Conservation (phyloP, 2,888 invertebrate genomes). For the Lasioglossum zephyrum region DNA sequence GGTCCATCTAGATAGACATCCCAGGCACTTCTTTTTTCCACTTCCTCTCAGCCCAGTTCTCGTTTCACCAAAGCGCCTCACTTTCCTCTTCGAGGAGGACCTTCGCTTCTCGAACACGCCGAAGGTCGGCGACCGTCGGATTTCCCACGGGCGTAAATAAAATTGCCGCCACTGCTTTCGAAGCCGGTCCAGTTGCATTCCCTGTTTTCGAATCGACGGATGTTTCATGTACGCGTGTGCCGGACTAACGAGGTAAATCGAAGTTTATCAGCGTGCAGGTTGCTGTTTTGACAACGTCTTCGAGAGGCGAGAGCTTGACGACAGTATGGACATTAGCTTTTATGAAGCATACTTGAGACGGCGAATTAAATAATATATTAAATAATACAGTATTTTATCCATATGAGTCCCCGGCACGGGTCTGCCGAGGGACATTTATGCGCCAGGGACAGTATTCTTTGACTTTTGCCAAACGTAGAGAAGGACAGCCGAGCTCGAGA, state of each 20-base stretch:
- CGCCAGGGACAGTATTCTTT: no score
- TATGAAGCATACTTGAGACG: not conserved
- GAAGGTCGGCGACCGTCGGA: not conserved
- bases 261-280: not conserved
- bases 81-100: not conserved
- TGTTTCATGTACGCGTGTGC: not conserved
- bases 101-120: not conserved
- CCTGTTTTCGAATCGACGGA: not conserved
- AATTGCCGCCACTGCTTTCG: slow-evolving; percentile 40
- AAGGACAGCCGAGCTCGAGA: no score
- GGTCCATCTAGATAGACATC: not conserved
- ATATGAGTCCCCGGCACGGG: no score
- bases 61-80: not conserved
- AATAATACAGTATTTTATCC: no score
- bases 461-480: no score
- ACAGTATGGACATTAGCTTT: not conserved
- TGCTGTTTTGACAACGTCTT: not conserved
- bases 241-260: not conserved
- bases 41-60: not conserved
- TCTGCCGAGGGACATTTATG: no score
- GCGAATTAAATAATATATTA: no score
- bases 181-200: not conserved
- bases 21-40: not conserved
- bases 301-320: not conserved
- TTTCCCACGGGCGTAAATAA: slow-evolving; percentile 44